Evolutionary conservation across 2,888 invertebrate genomes (phyloP).

Genomic region (Caenorhabditis doughertyi): DNA sequence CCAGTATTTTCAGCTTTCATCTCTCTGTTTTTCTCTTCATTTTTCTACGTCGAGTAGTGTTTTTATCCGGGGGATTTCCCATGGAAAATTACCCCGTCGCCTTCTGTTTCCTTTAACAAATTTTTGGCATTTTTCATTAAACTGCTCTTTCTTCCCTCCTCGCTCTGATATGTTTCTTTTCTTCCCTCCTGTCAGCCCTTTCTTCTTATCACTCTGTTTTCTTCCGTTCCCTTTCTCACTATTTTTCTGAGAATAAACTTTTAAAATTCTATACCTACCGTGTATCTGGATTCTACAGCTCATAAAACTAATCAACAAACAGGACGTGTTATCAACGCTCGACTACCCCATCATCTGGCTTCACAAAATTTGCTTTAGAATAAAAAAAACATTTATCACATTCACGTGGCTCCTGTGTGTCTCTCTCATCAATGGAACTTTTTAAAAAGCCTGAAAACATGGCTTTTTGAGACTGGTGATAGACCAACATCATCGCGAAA

Average conservation of each 20-base stretch:
- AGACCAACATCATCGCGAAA: too few relatives aligned
- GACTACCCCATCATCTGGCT: too few relatives aligned
- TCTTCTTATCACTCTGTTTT: slow-evolving; percentile 19
- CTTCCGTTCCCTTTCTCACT: background rate
- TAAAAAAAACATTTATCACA: too few relatives aligned
- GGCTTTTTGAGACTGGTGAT: too few relatives aligned
- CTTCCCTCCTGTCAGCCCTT: background rate
- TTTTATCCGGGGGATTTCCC: slow-evolving; percentile 23
- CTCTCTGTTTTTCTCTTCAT: slow-evolving; percentile 2
- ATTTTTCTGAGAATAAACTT: slow-evolving; percentile 16
- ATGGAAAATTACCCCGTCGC: slow-evolving; percentile 30
- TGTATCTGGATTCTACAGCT: too few relatives aligned
- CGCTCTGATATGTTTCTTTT: slow-evolving; percentile 4
- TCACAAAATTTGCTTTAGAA: too few relatives aligned
- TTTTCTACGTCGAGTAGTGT: slow-evolving; percentile 20
- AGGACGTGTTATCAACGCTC: too few relatives aligned
- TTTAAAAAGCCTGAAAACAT: too few relatives aligned
- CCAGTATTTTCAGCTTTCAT: slow-evolving; percentile 47
- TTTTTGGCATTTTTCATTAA: slow-evolving; percentile 26
- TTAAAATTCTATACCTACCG: too few relatives aligned
- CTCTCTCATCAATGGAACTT: too few relatives aligned
- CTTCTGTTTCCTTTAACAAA: background rate
- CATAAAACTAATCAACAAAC: too few relatives aligned
- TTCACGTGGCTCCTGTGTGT: too few relatives aligned
- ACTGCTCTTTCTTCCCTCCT: slow-evolving; percentile 25